A percentile compares a stretch with the other conserved stretches of the same genome.
These are phyloP conservation scores for zebrafish (Danio rerio) DNA, from an alignment of 2,113 vertebrate genomes.

Conservation along the genomic window GRCz12tu NC_133192.1:20678001-20678500, in stretches of 20 bases:
- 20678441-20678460: constrained; percentile 61
- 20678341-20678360: constrained; percentile 66
- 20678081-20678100: constrained; percentile 20
- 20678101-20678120: constrained; percentile 18
- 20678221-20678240: constrained; percentile 54
- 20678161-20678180: constrained; percentile 26
- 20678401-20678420: constrained; percentile 64
- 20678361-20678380: constrained; percentile 64
- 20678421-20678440: constrained; percentile 63
- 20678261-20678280: constrained; percentile 49
- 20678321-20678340: constrained; percentile 62
- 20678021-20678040: not conserved
- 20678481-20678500: constrained; percentile 47
- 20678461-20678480: constrained; percentile 60
- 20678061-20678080: not conserved
- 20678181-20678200: constrained; percentile 40
- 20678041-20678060: constrained; percentile 4
- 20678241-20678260: constrained; percentile 68
- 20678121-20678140: constrained; percentile 16
- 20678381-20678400: constrained; percentile 48
- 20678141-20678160: constrained; percentile 42
- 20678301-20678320: constrained; percentile 64
- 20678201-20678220: constrained; percentile 38
- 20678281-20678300: constrained; percentile 70
- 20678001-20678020: constrained; percentile 21